These are phyloP conservation scores for Standfussiana lucernea DNA, from an alignment of 2,888 invertebrate species.

Conservation along the genomic window DNA sequence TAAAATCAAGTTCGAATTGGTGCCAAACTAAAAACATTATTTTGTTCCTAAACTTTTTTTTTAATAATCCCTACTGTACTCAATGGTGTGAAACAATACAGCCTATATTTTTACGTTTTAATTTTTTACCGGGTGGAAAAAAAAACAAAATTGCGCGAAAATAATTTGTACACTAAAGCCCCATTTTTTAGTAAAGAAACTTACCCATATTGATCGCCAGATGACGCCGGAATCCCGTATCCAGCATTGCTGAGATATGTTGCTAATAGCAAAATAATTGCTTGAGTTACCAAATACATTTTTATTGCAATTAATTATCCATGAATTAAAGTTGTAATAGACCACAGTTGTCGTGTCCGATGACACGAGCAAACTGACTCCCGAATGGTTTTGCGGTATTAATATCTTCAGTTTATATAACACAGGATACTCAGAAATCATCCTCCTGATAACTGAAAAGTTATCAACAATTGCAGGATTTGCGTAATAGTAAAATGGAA, in stretches of 20 bases:
- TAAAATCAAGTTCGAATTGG: not conserved
- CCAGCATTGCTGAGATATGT: constrained; percentile 78
- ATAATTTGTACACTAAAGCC: not conserved
- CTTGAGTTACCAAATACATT: constrained; percentile 76
- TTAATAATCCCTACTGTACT: not conserved
- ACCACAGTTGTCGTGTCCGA: constrained; percentile 73
- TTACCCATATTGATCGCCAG: constrained; percentile 74
- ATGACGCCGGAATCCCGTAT: constrained; percentile 72
- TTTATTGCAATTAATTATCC: constrained; percentile 68
- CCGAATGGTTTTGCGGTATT: constrained; percentile 69
- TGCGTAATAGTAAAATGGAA: constrained; percentile 54
- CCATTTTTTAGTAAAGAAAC: constrained; percentile 55
- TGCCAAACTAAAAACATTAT: not conserved
- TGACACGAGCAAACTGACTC: constrained; percentile 80
- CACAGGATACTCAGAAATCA: constrained; percentile 78
- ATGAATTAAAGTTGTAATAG: constrained; percentile 68
- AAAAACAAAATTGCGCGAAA: not conserved
- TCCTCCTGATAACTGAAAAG: constrained; percentile 75
- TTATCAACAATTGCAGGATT: constrained; percentile 73
- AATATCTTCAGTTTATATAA: constrained; percentile 77
- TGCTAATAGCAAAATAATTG: constrained; percentile 77
- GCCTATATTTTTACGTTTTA: not conserved
- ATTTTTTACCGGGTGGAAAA: not conserved
- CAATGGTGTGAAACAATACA: not conserved
- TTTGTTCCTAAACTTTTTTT: not conserved